These are phyloP conservation scores for Miltochrista miniata DNA, from an alignment of 2,888 invertebrate species.

Conservation along the genomic window DNA sequence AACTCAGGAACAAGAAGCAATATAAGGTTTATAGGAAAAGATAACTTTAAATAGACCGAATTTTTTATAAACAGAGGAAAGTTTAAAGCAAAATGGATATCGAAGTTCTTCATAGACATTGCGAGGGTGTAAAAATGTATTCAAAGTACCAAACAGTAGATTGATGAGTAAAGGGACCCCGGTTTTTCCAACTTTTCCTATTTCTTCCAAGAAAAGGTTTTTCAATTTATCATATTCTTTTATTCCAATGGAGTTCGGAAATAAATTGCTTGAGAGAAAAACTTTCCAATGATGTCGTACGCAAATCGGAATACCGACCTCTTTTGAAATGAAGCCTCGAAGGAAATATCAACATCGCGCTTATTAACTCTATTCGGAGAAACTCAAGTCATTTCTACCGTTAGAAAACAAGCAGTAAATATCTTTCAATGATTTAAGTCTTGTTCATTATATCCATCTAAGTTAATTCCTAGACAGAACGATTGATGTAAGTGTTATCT, in stretches of 20 bases:
- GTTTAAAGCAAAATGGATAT: no score
- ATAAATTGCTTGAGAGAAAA: slow-evolving; percentile 48
- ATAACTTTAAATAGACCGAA: no score
- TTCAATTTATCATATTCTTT: slow-evolving; percentile 61
- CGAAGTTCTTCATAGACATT: slow-evolving; percentile 14
- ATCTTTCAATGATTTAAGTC: no score
- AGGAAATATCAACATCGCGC: not conserved
- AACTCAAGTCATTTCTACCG: not conserved
- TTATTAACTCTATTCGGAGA: not conserved
- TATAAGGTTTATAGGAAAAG: no score
- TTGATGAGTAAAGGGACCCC: slow-evolving; percentile 59
- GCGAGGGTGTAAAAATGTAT: slow-evolving; percentile 30
- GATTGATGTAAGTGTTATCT: no score
- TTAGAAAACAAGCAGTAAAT: not conserved
- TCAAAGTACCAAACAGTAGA: slow-evolving; percentile 53
- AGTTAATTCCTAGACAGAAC: no score
- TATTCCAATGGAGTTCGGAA: slow-evolving; percentile 49
- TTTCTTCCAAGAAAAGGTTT: slow-evolving; percentile 51
- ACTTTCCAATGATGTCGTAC: slow-evolving; percentile 33
- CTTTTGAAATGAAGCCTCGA: not conserved
- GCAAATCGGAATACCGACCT: slow-evolving; percentile 5
- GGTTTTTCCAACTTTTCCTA: slow-evolving; percentile 51
- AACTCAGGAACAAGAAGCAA: no score
- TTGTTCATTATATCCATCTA: no score
- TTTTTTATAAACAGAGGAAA: no score